A percentile compares a stretch with the other conserved stretches of the same genome.
These are phyloP conservation scores for Panurus biarmicus DNA, from an alignment of 2,113 vertebrate species.

Conservation along the genomic window DNA sequence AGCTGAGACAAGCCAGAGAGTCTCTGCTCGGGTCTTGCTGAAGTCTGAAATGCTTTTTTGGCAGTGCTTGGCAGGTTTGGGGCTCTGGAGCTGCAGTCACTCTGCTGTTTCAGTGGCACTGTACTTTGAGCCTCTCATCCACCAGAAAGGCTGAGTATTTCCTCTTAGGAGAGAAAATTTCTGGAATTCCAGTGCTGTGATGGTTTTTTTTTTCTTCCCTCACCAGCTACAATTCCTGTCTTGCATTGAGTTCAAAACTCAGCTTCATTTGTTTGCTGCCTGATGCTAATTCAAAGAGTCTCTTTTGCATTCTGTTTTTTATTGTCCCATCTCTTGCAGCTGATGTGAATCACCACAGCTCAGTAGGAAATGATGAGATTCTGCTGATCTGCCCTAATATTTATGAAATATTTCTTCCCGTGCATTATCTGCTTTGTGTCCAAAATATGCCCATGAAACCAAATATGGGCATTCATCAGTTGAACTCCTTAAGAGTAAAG, in stretches of 20 bases:
- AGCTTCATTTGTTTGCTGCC: neutral
- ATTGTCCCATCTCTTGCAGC: neutral
- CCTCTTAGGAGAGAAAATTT: neutral
- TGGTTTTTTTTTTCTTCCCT: neutral
- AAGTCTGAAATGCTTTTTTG: constrained; percentile 22
- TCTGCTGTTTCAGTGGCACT: constrained; percentile 15
- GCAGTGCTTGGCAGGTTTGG: neutral
- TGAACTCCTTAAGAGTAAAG: neutral
- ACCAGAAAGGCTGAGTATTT: neutral
- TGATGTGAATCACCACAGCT: neutral
- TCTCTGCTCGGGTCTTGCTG: neutral
- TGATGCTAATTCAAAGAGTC: neutral
- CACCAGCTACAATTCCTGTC: neutral
- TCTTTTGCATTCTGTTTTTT: neutral
- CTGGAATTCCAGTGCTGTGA: neutral
- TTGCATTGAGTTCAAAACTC: neutral
- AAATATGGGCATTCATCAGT: neutral
- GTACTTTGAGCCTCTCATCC: neutral
- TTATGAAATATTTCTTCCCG: neutral
- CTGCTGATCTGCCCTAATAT: neutral
- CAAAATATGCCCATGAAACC: neutral
- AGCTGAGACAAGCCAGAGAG: neutral
- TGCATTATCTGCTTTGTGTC: neutral
- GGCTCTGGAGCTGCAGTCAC: neutral
- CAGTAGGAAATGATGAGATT: neutral